These are phyloP conservation scores for Trisateles emortualis DNA, from an alignment of 2,888 invertebrate species.

Conservation along the genomic window DNA sequence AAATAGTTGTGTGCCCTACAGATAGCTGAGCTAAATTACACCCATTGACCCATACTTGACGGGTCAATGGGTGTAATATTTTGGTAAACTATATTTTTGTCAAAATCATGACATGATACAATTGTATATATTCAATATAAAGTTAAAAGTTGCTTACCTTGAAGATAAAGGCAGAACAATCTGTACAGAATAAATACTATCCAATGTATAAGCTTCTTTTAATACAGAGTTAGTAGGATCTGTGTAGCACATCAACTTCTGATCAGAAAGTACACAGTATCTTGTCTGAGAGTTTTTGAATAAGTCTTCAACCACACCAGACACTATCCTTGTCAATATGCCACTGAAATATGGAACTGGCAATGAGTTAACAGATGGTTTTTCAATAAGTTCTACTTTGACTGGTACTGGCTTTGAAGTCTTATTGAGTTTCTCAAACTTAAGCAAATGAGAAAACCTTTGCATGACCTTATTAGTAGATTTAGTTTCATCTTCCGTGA, in stretches of 20 bases:
- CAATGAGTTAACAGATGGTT: conserved; percentile 82
- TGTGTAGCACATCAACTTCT: conserved; percentile 90
- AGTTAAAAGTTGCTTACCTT: conserved; percentile 60
- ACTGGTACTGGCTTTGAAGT: conserved; percentile 52
- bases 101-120: too few species aligned
- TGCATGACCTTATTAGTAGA: conserved; percentile 69
- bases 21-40: too few species aligned
- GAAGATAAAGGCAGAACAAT: conserved; percentile 86
- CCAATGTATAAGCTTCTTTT: conserved; percentile 90
- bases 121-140: background rate
- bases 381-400: conserved; percentile 72
- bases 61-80: too few species aligned
- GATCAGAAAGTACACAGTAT: conserved; percentile 90
- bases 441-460: conserved; percentile 77
- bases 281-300: conserved; percentile 92
- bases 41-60: too few species aligned
- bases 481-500: conserved; percentile 57
- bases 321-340: conserved; percentile 86
- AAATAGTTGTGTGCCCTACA: too few species aligned
- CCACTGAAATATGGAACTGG: conserved; percentile 87
- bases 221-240: conserved; percentile 90
- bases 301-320: conserved; percentile 90
- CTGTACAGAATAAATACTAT: conserved; percentile 89
- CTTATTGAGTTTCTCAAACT: conserved; percentile 80
- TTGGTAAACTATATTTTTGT: too few species aligned